Percentiles rank a stretch among this genome's conserved stretches.
Conservation (phyloP, 2,113 vertebrate species). For the Catharus fuscescens region DNA sequence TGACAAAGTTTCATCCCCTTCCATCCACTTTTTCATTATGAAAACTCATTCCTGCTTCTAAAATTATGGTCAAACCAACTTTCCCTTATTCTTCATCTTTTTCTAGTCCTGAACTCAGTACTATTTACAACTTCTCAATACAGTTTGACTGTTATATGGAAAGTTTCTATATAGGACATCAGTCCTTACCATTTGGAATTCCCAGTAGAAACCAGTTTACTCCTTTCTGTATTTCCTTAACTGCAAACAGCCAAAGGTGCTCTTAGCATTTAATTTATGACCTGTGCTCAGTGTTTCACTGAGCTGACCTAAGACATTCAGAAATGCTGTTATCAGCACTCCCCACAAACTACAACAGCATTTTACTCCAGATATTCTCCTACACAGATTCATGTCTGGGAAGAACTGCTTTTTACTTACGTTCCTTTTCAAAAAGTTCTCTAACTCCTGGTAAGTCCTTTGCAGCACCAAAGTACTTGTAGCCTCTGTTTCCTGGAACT, state of each 20-base stretch:
- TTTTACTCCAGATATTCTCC: not conserved
- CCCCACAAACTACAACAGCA: not conserved
- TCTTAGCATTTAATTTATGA: not conserved
- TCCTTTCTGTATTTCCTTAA: not conserved
- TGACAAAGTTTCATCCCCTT: not conserved
- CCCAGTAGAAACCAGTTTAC: not conserved
- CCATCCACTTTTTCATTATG: not conserved
- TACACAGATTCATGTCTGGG: fast-evolving
- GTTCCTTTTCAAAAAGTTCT: constrained; percentile 96
- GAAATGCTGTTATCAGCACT: not conserved
- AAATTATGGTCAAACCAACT: not conserved
- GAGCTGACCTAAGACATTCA: not conserved
- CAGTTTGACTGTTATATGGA: not conserved
- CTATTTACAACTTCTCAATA: not conserved
- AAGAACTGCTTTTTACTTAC: constrained; percentile 75
- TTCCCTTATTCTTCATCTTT: not conserved
- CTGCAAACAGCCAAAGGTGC: not conserved
- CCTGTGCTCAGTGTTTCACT: not conserved
- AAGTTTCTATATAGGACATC: not conserved
- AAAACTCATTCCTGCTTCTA: not conserved
- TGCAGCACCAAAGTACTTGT: constrained; percentile 97
- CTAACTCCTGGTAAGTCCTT: constrained; percentile 94
- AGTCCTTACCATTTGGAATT: not conserved
- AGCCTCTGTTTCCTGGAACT: constrained; percentile 96
- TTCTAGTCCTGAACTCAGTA: not conserved